Evolutionary conservation across 2,888 invertebrate genomes (phyloP).

Genomic region (Ophion ellenae): DNA sequence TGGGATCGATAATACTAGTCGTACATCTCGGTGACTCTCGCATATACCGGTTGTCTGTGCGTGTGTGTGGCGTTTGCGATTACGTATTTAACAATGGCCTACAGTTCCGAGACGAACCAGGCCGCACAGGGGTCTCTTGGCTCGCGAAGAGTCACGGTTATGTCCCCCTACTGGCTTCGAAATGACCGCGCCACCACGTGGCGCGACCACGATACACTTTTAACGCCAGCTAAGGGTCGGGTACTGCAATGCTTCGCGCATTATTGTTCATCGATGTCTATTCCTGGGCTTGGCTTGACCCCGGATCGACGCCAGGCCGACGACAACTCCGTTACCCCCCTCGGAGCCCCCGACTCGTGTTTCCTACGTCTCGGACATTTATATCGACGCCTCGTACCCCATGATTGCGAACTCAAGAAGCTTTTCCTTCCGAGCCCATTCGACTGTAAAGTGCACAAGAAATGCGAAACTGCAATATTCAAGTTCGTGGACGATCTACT

Average conservation of each 20-base stretch:
- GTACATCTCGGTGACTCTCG: slow-evolving; percentile 69
- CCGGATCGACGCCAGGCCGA: slow-evolving; percentile 56
- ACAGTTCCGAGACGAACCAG: slow-evolving; percentile 67
- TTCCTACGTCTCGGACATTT: slow-evolving; percentile 49
- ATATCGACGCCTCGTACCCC: slow-evolving; percentile 43
- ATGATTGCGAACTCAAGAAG: neutral
- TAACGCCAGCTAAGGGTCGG: slow-evolving; percentile 39
- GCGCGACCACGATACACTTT: slow-evolving; percentile 25
- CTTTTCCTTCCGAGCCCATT: neutral
- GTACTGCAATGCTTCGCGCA: slow-evolving; percentile 39
- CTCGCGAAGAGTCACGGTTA: slow-evolving; percentile 18
- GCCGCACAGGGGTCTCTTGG: slow-evolving; percentile 41
- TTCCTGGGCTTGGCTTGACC: slow-evolving; percentile 62
- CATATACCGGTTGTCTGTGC: slow-evolving; percentile 29
- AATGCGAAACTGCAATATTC: neutral
- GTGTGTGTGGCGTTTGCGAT: slow-evolving; percentile 57
- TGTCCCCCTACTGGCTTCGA: neutral
- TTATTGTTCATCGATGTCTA: slow-evolving; percentile 61
- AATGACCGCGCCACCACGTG: slow-evolving; percentile 26
- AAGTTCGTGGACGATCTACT: no score
- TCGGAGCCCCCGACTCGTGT: slow-evolving; percentile 10
- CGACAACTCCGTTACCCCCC: slow-evolving; percentile 34
- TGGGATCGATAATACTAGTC: slow-evolving; percentile 77
- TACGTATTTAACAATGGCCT: slow-evolving; percentile 73
- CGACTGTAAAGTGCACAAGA: neutral